Conservation (phyloP, 2,113 vertebrate species). For the Lutjanus erythropterus region DNA sequence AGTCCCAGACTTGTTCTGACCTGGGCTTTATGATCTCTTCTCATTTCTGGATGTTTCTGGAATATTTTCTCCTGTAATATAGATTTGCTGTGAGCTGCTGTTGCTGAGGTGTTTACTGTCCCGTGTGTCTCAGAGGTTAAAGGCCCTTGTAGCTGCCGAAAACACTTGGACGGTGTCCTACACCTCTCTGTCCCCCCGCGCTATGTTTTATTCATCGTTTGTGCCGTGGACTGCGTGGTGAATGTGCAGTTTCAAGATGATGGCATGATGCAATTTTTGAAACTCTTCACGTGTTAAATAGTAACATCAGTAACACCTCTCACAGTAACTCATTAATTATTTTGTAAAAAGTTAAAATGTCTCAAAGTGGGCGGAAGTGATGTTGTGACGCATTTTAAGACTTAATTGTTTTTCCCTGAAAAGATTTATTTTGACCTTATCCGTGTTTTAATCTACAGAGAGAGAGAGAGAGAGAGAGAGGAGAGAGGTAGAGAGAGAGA, state of each 20-base stretch:
- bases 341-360: slow-evolving; percentile 50
- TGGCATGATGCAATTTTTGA: background rate
- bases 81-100: background rate
- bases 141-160: slow-evolving; percentile 11
- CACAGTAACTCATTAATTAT: slow-evolving; percentile 31
- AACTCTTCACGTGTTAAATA: slow-evolving; percentile 44
- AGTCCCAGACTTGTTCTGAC: slow-evolving; percentile 2
- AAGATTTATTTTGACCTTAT: background rate
- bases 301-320: slow-evolving; percentile 36
- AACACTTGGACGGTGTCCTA: background rate
- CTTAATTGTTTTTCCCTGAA: background rate
- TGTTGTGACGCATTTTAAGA: background rate
- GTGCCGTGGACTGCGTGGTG: background rate
- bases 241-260: background rate
- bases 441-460: background rate
- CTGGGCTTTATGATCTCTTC: background rate
- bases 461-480: no score
- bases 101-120: background rate
- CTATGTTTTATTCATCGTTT: slow-evolving; percentile 25
- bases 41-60: background rate
- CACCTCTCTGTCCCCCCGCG: background rate
- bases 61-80: background rate
- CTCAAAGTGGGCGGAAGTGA: slow-evolving; percentile 1
- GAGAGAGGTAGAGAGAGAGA: no score
- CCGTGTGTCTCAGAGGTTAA: slow-evolving; percentile 7